Percentiles rank a stretch among this genome's conserved stretches.
Conservation (phyloP, 2,888 invertebrate genomes). For the Nephrocerus scutellatus region DNA sequence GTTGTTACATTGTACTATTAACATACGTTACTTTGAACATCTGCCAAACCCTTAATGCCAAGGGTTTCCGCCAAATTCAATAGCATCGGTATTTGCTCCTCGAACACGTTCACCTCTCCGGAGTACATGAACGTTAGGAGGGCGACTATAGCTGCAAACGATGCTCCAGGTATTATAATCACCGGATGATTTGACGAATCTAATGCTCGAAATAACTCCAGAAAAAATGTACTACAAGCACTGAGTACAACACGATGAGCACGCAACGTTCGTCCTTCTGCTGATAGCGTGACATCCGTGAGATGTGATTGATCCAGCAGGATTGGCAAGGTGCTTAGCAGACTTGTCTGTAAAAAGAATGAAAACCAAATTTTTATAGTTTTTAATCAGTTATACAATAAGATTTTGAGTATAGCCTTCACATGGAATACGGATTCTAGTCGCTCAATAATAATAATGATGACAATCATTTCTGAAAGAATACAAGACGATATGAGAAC, state of each 20-base stretch:
- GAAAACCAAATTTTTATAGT: constrained; percentile 2
- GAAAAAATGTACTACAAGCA: constrained; percentile 85
- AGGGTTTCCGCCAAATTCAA: constrained; percentile 71
- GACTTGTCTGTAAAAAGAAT: constrained; percentile 56
- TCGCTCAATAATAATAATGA: too few species aligned
- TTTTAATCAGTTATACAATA: too few species aligned
- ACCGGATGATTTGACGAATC: constrained; percentile 46
- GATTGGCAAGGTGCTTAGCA: constrained; percentile 69
- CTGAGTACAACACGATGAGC: constrained; percentile 82
- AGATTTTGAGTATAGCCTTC: too few species aligned
- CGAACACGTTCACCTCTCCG: constrained; percentile 78
- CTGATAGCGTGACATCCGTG: constrained; percentile 81
- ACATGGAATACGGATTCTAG: too few species aligned
- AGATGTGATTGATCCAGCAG: constrained; percentile 73
- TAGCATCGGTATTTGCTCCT: constrained; percentile 68
- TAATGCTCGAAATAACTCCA: constrained; percentile 64
- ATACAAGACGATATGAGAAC: too few species aligned
- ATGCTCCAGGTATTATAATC: constrained; percentile 46
- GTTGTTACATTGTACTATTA: too few species aligned
- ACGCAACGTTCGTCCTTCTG: constrained; percentile 73
- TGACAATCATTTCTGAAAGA: too few species aligned
- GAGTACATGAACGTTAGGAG: constrained; percentile 82
- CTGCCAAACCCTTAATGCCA: constrained; percentile 75
- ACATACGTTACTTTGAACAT: constrained; percentile 65
- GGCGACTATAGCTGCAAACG: constrained; percentile 51